phyloP scores from a whole-genome alignment of 1,140 invertebrate genomes.

The Caenorhabditis brenneri region DNA sequence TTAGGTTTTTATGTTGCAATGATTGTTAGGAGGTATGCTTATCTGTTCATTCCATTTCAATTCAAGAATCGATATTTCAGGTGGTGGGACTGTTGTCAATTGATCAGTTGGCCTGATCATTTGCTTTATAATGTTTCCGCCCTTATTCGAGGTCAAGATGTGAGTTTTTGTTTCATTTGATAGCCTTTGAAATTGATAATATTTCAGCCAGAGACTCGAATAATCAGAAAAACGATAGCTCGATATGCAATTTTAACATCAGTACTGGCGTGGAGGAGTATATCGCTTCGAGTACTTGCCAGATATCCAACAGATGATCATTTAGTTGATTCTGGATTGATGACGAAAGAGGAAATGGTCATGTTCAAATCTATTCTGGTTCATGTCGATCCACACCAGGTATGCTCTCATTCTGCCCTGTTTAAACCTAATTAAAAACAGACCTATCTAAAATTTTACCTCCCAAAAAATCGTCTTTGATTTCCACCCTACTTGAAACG shows the following conservation, averaged over 20 bases:
- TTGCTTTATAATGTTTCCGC: slow-evolving; percentile 57
- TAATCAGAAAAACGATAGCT: slow-evolving; percentile 59
- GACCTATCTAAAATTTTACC: too few species aligned
- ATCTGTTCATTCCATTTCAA: background rate
- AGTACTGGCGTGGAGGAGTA: slow-evolving; percentile 59
- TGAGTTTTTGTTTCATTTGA: background rate
- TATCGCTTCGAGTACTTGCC: slow-evolving; percentile 55
- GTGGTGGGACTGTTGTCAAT: slow-evolving; percentile 66
- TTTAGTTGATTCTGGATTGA: slow-evolving; percentile 56
- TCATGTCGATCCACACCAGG: slow-evolving; percentile 58
- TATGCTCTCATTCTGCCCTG: too few species aligned
- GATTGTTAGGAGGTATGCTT: slow-evolving; percentile 57
- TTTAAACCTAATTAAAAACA: too few species aligned
- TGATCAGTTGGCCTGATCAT: slow-evolving; percentile 60
- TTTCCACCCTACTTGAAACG: too few species aligned
- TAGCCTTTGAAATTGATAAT: background rate
- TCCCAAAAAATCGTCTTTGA: too few species aligned
- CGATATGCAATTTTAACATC: slow-evolving; percentile 57
- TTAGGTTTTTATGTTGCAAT: slow-evolving; percentile 68
- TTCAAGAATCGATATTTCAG: background rate
- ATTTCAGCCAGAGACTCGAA: slow-evolving; percentile 57
- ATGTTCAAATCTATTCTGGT: slow-evolving; percentile 57
- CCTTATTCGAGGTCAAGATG: slow-evolving; percentile 57
- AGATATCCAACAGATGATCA: slow-evolving; percentile 60
- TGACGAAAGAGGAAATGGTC: slow-evolving; percentile 58